These are phyloP conservation scores for Pseudorectes ferrugineus DNA, from an alignment of 2,113 vertebrate genomes.

Conservation along the genomic window DNA sequence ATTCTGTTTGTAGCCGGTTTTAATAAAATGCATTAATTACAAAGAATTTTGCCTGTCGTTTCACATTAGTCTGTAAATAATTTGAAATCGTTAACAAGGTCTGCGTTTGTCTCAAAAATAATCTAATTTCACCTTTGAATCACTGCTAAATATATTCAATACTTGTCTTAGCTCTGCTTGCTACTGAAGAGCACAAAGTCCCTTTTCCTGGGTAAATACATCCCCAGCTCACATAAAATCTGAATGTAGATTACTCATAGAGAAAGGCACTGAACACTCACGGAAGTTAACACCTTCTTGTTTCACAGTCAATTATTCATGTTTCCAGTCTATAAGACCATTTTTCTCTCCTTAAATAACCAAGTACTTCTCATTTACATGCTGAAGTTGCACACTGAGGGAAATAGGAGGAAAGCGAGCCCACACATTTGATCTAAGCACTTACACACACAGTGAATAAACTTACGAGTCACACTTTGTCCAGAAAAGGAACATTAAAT, in stretches of 20 bases:
- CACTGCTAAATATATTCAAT: background rate
- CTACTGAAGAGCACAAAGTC: background rate
- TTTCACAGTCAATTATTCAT: conserved; percentile 71
- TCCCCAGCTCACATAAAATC: background rate
- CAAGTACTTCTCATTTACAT: conserved; percentile 56
- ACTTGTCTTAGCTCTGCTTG: background rate
- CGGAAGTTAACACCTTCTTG: conserved; percentile 60
- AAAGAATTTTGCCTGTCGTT: background rate
- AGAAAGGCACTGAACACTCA: conserved; percentile 26
- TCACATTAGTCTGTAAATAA: background rate
- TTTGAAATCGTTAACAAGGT: background rate
- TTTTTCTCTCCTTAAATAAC: conserved; percentile 60
- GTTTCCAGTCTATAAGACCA: conserved; percentile 61
- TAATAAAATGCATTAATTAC: background rate
- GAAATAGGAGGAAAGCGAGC: conserved; percentile 17
- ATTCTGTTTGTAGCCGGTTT: background rate
- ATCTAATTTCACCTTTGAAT: background rate
- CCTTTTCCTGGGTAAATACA: conserved; percentile 46
- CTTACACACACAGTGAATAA: conserved; percentile 10
- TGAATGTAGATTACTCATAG: conserved; percentile 45
- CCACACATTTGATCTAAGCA: conserved; percentile 21
- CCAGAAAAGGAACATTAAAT: background rate
- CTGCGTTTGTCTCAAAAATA: background rate
- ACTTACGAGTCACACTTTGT: background rate
- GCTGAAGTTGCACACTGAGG: background rate